A percentile compares a stretch with the other conserved stretches of the same genome.
phyloP scores from a whole-genome alignment of 2,113 vertebrate species.

The Oostethus manadensis region DNA sequence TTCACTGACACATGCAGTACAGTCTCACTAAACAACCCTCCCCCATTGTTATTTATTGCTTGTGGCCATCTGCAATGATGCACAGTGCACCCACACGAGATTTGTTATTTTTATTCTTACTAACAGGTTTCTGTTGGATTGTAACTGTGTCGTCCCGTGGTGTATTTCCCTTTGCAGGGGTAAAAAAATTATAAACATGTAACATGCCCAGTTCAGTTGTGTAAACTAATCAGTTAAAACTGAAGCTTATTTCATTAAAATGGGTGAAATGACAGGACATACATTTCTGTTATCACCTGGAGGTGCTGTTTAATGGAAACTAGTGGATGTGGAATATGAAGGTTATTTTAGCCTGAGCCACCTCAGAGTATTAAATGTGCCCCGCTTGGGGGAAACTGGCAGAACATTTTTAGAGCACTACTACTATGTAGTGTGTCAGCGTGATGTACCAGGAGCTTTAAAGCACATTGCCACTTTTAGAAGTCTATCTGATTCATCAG shows the following conservation, averaged over 20 bases:
- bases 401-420: constrained; percentile 43
- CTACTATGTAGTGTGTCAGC: constrained; percentile 21
- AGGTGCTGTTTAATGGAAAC: constrained; percentile 55
- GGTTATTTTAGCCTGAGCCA: constrained; percentile 55
- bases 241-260: constrained; percentile 7
- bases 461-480: constrained; percentile 47
- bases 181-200: neutral
- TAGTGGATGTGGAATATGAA: constrained; percentile 52
- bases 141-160: constrained; percentile 6
- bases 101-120: constrained; percentile 25
- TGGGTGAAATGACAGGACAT: constrained; percentile 30
- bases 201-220: constrained; percentile 11
- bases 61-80: constrained; percentile 26
- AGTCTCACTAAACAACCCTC: constrained; percentile 7
- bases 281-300: constrained; percentile 46
- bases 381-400: constrained; percentile 48
- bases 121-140: constrained; percentile 12
- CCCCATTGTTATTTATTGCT: constrained; percentile 21
- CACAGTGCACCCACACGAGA: constrained; percentile 18
- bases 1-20: constrained; percentile 7
- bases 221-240: constrained; percentile 20
- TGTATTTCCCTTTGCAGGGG: neutral
- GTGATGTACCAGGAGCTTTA: constrained; percentile 44
- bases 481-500: constrained; percentile 47
- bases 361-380: constrained; percentile 54